phyloP scores from a whole-genome alignment of 2,888 invertebrate species.

The Atethmia centrago region DNA sequence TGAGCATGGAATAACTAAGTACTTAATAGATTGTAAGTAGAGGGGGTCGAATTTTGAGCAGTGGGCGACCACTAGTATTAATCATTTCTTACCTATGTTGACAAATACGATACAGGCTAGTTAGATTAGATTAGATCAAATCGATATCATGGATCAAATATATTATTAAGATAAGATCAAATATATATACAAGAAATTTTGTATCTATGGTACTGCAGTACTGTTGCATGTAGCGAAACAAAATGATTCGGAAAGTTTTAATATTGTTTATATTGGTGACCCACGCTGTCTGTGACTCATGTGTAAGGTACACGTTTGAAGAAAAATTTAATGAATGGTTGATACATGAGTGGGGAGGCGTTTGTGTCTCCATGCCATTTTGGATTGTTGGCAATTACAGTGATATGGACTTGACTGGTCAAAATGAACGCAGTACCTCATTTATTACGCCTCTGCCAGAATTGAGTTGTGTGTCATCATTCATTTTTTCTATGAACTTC shows the following conservation, averaged over 20 bases:
- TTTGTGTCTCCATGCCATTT: slow-evolving; percentile 53
- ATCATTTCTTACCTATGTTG: too few species aligned
- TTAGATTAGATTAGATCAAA: slow-evolving; percentile 29
- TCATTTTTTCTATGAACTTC: too few species aligned
- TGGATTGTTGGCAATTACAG: slow-evolving; percentile 65
- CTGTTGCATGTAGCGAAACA: slow-evolving; percentile 23
- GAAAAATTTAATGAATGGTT: slow-evolving; percentile 69
- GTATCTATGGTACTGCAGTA: slow-evolving; percentile 37
- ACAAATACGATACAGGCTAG: neutral
- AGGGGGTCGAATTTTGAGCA: too few species aligned
- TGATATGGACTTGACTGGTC: slow-evolving; percentile 34
- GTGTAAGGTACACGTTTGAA: slow-evolving; percentile 73
- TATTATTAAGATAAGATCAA: too few species aligned
- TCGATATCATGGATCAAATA: too few species aligned
- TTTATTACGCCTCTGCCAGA: slow-evolving; percentile 70
- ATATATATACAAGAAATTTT: slow-evolving; percentile 58
- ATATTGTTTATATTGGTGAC: slow-evolving; percentile 53
- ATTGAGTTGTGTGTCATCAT: too few species aligned
- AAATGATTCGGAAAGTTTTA: slow-evolving; percentile 59
- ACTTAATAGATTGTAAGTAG: too few species aligned
- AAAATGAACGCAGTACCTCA: slow-evolving; percentile 61
- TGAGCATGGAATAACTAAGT: too few species aligned
- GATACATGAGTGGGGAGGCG: slow-evolving; percentile 55
- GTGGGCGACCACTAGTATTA: too few species aligned
- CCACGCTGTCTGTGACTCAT: slow-evolving; percentile 67